Base-by-base conservation (phyloP, 2,888 invertebrate species). In the Drosophila borealis region DNA sequence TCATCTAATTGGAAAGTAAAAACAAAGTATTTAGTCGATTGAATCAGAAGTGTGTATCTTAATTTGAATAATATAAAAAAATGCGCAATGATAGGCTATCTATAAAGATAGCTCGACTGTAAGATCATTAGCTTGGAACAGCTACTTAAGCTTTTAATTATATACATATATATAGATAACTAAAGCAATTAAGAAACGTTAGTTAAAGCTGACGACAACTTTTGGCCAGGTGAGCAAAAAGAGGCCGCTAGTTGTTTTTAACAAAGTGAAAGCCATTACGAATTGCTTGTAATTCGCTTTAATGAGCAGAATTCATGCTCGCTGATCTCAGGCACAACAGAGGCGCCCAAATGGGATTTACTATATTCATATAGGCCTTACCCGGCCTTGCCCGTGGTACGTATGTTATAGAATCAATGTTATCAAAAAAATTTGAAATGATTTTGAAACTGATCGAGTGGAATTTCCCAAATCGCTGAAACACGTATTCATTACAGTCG, bases 291-390 rank as follows among this genome's bases (percentile, higher is more conserved):
- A 61, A 75, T 70, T 59, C 25, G 13, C 0, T n/a, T 39, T 67
- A 62, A 71, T 56, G 62, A 53, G 61, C 9, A 14, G 21, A 60
- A 65, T 10, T 55, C 55, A 66, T 59, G 75, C 61, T 65, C 14
- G 8, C 21, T 70, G 70, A 74, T 14, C 62, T 34, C 19, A 36
- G 60, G 4, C 37, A 39, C 45, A 54, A 51, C 56, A 56, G 19
- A n/a, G 11, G 36, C 13, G 19, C 5, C 45, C 33, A 19, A 42
- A 25, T 60, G 21, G 14, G 13, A 4, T 46, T 8, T 13, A n/a
- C 5, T 21, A 29, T 33, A n/a, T n/a, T n/a, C n/a, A n/a, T n/a
- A n/a, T n/a, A n/a, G n/a, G n/a, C n/a, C n/a, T n/a, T n/a, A n/a
- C n/a, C n/a, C n/a, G n/a, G n/a, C n/a, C n/a, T n/a, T n/a, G n/a